Conservation (phyloP, 2,888 invertebrate species). For the Axea sp. region DNA sequence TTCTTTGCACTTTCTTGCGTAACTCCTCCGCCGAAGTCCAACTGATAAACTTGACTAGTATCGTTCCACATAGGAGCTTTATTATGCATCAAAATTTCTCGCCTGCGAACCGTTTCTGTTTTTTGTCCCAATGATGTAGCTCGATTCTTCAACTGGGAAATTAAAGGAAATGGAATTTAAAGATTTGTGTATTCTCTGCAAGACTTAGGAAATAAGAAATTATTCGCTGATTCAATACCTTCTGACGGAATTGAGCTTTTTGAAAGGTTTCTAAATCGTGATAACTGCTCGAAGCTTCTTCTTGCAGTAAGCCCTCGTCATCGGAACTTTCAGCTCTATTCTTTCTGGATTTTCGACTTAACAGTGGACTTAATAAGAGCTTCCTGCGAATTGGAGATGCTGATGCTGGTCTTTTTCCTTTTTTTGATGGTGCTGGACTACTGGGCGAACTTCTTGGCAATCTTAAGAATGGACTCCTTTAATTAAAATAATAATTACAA, state of each 20-base stretch:
- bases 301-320: conserved; percentile 84
- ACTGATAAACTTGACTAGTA: conserved; percentile 98
- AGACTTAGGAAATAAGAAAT: too few species aligned
- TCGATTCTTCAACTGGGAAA: conserved; percentile 84
- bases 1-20: conserved; percentile 99
- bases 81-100: conserved; percentile 97
- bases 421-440: conserved; percentile 86
- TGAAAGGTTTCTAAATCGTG: conserved; percentile 94
- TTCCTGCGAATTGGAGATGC: conserved; percentile 89
- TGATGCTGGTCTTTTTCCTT: conserved; percentile 87
- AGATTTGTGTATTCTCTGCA: too few species aligned
- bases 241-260: conserved; percentile 93
- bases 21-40: conserved; percentile 99
- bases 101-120: conserved; percentile 73
- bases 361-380: conserved; percentile 90
- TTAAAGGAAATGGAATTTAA: too few species aligned
- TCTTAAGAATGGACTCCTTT: conserved; percentile 74
- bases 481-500: conserved; percentile 1
- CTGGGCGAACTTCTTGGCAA: conserved; percentile 89
- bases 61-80: conserved; percentile 99
- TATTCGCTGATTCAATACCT: too few species aligned
- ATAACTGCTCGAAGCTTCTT: conserved; percentile 84
- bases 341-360: conserved; percentile 87
- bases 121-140: conserved; percentile 71
- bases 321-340: conserved; percentile 91